A percentile compares a stretch with the other conserved stretches of the same genome.
phyloP scores from a whole-genome alignment of 2,888 invertebrate genomes.

The Sesia bembeciformis region DNA sequence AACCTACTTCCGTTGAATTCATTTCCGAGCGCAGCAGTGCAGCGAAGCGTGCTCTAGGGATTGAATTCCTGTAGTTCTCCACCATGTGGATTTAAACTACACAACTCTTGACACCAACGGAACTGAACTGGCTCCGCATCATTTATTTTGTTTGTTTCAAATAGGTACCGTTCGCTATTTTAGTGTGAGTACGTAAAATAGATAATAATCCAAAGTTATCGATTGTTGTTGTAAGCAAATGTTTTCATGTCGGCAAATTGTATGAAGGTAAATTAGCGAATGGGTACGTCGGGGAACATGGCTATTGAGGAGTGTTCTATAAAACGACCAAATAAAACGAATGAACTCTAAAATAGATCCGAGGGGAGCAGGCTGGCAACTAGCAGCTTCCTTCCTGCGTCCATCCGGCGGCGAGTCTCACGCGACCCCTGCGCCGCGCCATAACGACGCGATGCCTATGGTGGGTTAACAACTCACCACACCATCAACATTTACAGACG shows the following conservation, averaged over 20 bases:
- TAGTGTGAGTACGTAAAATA: too few species aligned
- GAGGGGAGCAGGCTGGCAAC: constrained; percentile 67
- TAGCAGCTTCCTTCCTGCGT: constrained; percentile 72
- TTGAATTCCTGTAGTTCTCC: constrained; percentile 28
- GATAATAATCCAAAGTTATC: too few species aligned
- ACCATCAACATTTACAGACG: too few species aligned
- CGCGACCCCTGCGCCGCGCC: constrained; percentile 44
- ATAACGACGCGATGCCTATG: constrained; percentile 5
- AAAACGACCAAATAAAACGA: constrained; percentile 36
- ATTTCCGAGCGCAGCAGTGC: constrained; percentile 40
- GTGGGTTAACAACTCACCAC: not conserved
- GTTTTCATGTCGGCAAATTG: not conserved
- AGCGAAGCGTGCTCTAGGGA: constrained; percentile 31
- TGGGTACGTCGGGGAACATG: not conserved
- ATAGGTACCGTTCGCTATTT: too few species aligned
- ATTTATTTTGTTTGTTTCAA: too few species aligned
- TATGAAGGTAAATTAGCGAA: not conserved
- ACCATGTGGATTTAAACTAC: not conserved
- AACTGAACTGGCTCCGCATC: not conserved
- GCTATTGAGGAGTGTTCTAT: constrained; percentile 29
- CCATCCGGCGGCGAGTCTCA: constrained; percentile 68
- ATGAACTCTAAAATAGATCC: constrained; percentile 68
- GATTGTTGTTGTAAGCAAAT: not conserved
- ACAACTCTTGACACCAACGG: not conserved
- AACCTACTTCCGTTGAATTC: constrained; percentile 49